Percentiles rank a stretch among this genome's conserved stretches.
Conservation (phyloP, 1,140 invertebrate species). For the Episyrphus balteatus region DNA sequence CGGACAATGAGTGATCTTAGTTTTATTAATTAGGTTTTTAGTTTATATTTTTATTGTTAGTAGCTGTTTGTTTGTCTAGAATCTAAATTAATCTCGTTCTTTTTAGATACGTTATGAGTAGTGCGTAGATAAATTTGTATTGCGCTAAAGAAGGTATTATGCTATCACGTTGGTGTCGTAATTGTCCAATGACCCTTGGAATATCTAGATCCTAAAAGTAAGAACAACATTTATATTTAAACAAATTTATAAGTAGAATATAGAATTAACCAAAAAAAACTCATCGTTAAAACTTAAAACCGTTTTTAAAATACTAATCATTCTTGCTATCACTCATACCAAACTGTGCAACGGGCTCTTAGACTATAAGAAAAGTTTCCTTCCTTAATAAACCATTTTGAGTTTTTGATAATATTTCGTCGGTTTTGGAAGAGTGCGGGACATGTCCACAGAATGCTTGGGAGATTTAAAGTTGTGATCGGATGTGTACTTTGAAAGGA, state of each 20-base stretch:
- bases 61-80: background rate
- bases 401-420: too few species aligned
- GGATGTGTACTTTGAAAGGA: too few species aligned
- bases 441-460: too few species aligned
- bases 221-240: background rate
- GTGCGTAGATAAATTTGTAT: constrained; percentile 79
- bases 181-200: constrained; percentile 58
- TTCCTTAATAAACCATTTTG: too few species aligned
- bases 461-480: too few species aligned
- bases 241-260: background rate
- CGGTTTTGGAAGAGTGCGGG: too few species aligned
- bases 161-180: constrained; percentile 72
- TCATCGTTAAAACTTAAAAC: constrained; percentile 1
- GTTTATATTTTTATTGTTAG: background rate
- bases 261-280: background rate
- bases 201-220: constrained; percentile 60
- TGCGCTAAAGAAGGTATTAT: constrained; percentile 79
- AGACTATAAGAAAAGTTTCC: too few species aligned
- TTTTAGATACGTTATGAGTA: constrained; percentile 74
- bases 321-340: too few species aligned
- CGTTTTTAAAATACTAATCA: background rate
- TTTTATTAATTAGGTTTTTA: background rate
- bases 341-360: too few species aligned
- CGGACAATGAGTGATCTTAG: background rate
- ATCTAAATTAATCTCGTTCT: constrained; percentile 69